Percentiles rank a stretch among this genome's conserved stretches.
Conservation (phyloP, 2,888 invertebrate genomes). For the Phragmatobia fuliginosa region DNA sequence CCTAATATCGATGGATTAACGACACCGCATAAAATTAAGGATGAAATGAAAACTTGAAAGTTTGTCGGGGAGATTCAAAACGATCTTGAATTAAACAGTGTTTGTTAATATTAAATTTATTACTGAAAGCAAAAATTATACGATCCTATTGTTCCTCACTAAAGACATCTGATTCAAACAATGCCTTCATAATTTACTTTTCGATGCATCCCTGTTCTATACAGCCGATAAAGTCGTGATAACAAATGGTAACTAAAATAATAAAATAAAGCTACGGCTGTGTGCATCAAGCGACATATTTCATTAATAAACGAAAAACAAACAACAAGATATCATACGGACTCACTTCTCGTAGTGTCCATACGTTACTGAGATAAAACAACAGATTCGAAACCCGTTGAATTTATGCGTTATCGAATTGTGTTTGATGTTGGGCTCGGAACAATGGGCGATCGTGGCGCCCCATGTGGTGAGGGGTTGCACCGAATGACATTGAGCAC, state of each 20-base stretch:
- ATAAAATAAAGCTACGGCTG: slow-evolving; percentile 80
- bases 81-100: slow-evolving; percentile 49
- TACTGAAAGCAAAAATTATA: slow-evolving; percentile 77
- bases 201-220: slow-evolving; percentile 80
- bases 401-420: slow-evolving; percentile 85
- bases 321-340: slow-evolving; percentile 80
- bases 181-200: slow-evolving; percentile 85
- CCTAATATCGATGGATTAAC: slow-evolving; percentile 83
- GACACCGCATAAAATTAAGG: slow-evolving; percentile 79
- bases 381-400: slow-evolving; percentile 81
- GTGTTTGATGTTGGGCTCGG: slow-evolving; percentile 74
- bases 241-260: slow-evolving; percentile 87
- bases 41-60: slow-evolving; percentile 67
- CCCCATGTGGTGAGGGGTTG: slow-evolving; percentile 82
- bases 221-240: slow-evolving; percentile 85
- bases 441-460: slow-evolving; percentile 85
- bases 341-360: slow-evolving; percentile 85
- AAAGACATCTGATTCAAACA: slow-evolving; percentile 80
- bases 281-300: slow-evolving; percentile 83
- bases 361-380: slow-evolving; percentile 86
- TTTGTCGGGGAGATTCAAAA: slow-evolving; percentile 50
- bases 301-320: slow-evolving; percentile 86
- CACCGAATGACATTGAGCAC: slow-evolving; percentile 50
- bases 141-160: slow-evolving; percentile 80
- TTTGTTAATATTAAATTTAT: slow-evolving; percentile 82